Evolutionary conservation across 2,797 vertebrate species (phyloP), one percentile per base, ranked within the genome.

Genomic region (Corythornis leucogaster): DNA sequence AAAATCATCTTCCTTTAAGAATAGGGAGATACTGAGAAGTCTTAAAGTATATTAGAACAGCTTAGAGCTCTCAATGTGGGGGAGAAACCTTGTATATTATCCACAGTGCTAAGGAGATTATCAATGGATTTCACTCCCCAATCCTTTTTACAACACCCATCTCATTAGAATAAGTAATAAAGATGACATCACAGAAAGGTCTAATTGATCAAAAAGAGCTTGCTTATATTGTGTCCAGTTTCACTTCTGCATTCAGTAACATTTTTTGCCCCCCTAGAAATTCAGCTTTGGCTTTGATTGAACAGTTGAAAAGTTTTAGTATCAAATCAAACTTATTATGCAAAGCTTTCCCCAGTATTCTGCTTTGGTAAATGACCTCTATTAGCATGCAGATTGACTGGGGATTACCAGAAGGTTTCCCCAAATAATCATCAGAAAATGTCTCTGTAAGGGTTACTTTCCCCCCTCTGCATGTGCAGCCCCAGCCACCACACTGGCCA

Each of bases 331-430:
- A 95, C 91, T 97, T 96, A 96, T 96, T 96, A 96, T 97, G 95
- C 95, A 96, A 96, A 97, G 94, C 96, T 95, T 85, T 92, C 88
- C 64, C 86, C 77, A 30, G 89, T 71, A 55, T 90, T 87, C 87
- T 82, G 94, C 94, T 96, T 84, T 54, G 93, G 93, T 96, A 97
- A 97, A 95, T 94, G 88, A 96, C 94, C 94, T 93, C 95, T 86
- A 96, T 96, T 97, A 97, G 95, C 94, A 97, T 97, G 96, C 95
- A 96, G 94, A 97, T 96, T 97, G 96, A 94, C 95, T 92, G 87
- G 85, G 96, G 97, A 96, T 97, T 97, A 97, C 95, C 96, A 96
- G 95, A 88, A 94, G 94, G 95, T 95, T 92, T 93, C 93, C 87
- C 94, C 84, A 97, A 96, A 97, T 95, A 96, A 96, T 95, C 38